These are phyloP conservation scores for Microtus ochrogaster DNA, from an alignment of 2,113 vertebrate genomes.

Conservation along the genomic window DNA sequence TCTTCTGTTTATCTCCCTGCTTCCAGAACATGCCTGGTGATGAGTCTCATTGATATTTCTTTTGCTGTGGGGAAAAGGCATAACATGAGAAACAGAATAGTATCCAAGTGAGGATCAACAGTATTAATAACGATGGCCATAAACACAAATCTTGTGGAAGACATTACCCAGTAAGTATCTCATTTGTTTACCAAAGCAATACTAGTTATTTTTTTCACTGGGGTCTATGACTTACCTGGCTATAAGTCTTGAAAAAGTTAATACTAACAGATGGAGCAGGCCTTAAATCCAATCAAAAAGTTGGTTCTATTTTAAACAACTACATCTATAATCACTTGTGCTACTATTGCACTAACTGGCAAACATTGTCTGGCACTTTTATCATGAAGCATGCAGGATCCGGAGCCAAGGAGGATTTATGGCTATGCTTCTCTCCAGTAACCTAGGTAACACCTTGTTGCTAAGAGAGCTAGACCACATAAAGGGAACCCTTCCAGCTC, in stretches of 20 bases:
- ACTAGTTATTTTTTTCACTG: background rate
- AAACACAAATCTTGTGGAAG: background rate
- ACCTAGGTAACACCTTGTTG: no score
- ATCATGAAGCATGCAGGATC: no score
- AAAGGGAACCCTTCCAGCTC: no score
- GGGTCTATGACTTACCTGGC: background rate
- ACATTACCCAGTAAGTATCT: background rate
- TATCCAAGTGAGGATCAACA: background rate
- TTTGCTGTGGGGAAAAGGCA: background rate
- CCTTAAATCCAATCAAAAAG: background rate
- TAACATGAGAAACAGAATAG: background rate
- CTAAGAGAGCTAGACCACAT: no score
- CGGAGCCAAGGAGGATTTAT: no score
- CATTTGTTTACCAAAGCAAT: background rate
- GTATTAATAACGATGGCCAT: background rate
- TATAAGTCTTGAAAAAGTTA: background rate
- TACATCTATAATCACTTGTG: background rate
- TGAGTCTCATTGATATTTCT: background rate
- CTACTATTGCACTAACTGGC: background rate
- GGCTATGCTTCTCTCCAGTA: no score
- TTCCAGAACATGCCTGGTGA: background rate
- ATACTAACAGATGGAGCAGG: background rate
- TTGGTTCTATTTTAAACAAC: background rate
- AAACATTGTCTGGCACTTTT: background rate
- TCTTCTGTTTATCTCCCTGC: background rate